Evolutionary conservation across 1,140 invertebrate genomes (phyloP), one percentile per base, ranked within the genome.

Genomic region (Gryon sp.): DNA sequence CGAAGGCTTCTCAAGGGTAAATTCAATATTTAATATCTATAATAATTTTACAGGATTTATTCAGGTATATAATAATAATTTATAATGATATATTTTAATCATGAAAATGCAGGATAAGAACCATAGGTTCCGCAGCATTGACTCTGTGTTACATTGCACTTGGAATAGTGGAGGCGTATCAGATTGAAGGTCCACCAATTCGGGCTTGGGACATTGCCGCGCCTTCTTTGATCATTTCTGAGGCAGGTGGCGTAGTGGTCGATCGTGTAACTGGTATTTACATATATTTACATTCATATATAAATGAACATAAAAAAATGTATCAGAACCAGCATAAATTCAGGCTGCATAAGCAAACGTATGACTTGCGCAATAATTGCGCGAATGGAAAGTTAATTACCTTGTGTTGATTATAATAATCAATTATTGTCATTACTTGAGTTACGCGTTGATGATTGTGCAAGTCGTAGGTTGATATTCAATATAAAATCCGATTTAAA

Each of bases 111-210:
- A 94, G 95, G 28, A 90, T 95, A 22, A 90, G 95, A 28, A 90
- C 91, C 9, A 89, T 94, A 52, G 95, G 95, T 0, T 94, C 92
- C 26, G 94, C 94, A 0, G 94, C 94, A 0, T 75, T 96, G 40
- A 93, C 94, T 8, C 87, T 95, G 45, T 94, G 93, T 72, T 92
- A 92, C 69, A 91, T 96, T 1, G 94, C 95, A 0, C 86, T 89
- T 20, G 95, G 94, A 8, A 84, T 89, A 65, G 90, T 91, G 4
- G 95, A 96, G 82, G 91, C 90, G 6, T 95, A 94, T 83, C 91
- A 92, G 55, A 93, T 95, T 70, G 94, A 93, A 78, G 92, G 93
- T 45, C 96, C 93, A 87, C 96, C 96, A 3, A 87, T 95, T n/a
- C 90, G 93, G 19, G 89, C 91, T 0, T 95, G 93, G 93, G 93